phyloP scores from a whole-genome alignment of 2,113 vertebrate genomes.

The Sarotherodon lohbergeri region DNA sequence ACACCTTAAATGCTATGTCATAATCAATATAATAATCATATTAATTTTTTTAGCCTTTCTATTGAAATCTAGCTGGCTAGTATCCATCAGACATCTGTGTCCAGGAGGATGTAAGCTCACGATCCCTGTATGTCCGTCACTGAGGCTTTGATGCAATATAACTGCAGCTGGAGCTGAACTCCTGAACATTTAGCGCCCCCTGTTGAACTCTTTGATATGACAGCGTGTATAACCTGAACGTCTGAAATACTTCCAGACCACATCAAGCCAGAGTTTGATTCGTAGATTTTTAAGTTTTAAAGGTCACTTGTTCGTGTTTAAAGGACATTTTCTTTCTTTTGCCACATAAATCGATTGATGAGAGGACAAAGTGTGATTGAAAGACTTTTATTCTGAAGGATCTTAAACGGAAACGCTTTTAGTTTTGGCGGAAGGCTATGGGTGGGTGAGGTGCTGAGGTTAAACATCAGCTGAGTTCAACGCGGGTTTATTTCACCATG shows the following conservation, averaged over 20 bases:
- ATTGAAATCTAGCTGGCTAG: neutral
- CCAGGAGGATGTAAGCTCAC: neutral
- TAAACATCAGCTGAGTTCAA: neutral
- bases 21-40: neutral
- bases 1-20: neutral
- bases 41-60: neutral
- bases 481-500: slow-evolving; percentile 43
- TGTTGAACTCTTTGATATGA: neutral
- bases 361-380: neutral
- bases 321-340: neutral
- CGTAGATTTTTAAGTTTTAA: neutral
- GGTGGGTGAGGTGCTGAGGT: neutral
- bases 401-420: neutral
- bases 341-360: neutral
- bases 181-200: neutral
- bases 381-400: neutral
- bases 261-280: neutral
- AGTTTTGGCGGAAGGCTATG: neutral
- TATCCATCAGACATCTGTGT: neutral
- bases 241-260: neutral
- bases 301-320: neutral
- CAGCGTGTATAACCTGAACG: neutral
- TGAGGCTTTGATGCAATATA: neutral
- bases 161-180: neutral
- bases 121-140: neutral